Evolutionary conservation across 2,113 vertebrate genomes (phyloP).

Genomic region (Salvelinus sp.): DNA sequence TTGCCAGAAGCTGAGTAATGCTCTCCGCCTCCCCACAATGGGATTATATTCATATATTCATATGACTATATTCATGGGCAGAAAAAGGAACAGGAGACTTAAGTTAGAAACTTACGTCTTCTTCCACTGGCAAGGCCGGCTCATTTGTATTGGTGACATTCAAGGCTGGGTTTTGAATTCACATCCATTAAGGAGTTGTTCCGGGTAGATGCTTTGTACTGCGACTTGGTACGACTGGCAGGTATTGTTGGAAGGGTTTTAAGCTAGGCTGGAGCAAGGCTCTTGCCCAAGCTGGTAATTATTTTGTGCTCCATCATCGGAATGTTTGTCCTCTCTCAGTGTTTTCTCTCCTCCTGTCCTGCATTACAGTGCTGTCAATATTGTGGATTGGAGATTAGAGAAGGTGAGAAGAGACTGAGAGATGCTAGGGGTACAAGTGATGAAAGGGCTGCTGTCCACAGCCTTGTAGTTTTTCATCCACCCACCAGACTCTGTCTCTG

Average conservation of each 20-base stretch:
- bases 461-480: neutral
- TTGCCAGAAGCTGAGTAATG: constrained; percentile 50
- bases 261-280: constrained; percentile 26
- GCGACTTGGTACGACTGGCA: constrained; percentile 33
- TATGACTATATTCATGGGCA: constrained; percentile 24
- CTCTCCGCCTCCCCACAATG: constrained; percentile 43
- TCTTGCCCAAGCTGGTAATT: constrained; percentile 41
- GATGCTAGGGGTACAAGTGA: neutral
- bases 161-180: constrained; percentile 50
- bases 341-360: constrained; percentile 10
- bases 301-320: constrained; percentile 39
- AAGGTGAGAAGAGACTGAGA: constrained; percentile 2
- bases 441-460: constrained; percentile 10
- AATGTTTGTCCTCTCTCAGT: constrained; percentile 26
- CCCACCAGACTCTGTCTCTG: neutral
- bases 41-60: constrained; percentile 71
- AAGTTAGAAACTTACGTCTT: constrained; percentile 12
- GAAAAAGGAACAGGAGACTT: constrained; percentile 41
- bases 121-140: constrained; percentile 29
- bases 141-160: constrained; percentile 58
- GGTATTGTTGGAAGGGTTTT: constrained; percentile 31
- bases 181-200: constrained; percentile 31
- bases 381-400: neutral
- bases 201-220: constrained; percentile 27
- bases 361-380: constrained; percentile 2